phyloP scores from a whole-genome alignment of 2,888 invertebrate species.

The Lottia gigantea region DNA sequence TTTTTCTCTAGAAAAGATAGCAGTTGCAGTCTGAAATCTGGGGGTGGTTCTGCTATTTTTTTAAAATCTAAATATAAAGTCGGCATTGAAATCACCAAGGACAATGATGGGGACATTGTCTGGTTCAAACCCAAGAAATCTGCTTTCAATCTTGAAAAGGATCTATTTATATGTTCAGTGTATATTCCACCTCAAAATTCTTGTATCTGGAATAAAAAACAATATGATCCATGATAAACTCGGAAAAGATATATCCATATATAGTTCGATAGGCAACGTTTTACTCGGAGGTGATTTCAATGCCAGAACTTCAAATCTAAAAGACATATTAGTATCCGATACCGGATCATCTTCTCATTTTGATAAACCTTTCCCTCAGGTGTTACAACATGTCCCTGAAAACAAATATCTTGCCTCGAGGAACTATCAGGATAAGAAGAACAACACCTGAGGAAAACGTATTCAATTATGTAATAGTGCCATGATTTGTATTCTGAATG shows the following conservation, averaged over 20 bases:
- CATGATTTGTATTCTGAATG: slow-evolving; percentile 21
- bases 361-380: background rate
- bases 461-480: slow-evolving; percentile 20
- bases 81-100: background rate
- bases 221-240: slow-evolving; percentile 11
- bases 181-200: slow-evolving; percentile 18
- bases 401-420: background rate
- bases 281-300: slow-evolving; percentile 19
- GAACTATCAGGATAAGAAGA: slow-evolving; percentile 7
- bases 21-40: background rate
- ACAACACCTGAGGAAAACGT: slow-evolving; percentile 19
- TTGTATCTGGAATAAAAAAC: slow-evolving; percentile 8
- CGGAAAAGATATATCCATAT: slow-evolving; percentile 8
- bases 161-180: slow-evolving; percentile 20
- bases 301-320: slow-evolving; percentile 1
- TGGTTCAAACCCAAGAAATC: slow-evolving; percentile 21
- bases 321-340: background rate
- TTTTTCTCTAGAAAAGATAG: background rate
- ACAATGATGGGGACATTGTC: background rate
- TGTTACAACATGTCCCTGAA: background rate
- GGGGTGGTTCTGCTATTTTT: background rate
- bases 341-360: background rate
- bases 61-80: background rate
- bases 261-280: slow-evolving; percentile 12
- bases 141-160: slow-evolving; percentile 16